Evolutionary conservation across 2,797 vertebrate genomes (phyloP).

Genomic region (Nyctalus aviator): DNA sequence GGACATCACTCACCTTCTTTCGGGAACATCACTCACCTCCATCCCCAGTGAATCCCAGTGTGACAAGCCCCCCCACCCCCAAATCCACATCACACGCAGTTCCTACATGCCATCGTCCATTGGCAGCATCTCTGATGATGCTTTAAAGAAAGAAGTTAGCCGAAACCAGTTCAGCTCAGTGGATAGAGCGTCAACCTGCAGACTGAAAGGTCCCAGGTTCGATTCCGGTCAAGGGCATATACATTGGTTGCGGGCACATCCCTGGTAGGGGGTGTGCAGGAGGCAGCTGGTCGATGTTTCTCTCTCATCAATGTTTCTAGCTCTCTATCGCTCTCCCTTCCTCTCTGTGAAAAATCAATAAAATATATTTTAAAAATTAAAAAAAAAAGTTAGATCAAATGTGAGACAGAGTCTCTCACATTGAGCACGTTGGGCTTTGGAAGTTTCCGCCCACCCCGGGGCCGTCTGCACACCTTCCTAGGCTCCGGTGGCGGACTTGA

Average conservation of each 20-base stretch:
- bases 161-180: too few relatives aligned
- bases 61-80: not conserved
- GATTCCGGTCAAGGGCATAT: too few relatives aligned
- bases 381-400: not conserved
- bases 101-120: accelerated
- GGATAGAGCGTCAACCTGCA: too few relatives aligned
- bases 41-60: not conserved
- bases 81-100: not conserved
- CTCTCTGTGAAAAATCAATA: too few relatives aligned
- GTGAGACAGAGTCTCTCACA: not conserved
- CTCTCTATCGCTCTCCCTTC: too few relatives aligned
- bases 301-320: too few relatives aligned
- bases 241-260: too few relatives aligned
- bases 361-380: not conserved
- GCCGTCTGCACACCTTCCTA: accelerated
- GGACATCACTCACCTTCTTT: not conserved
- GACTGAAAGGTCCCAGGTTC: too few relatives aligned
- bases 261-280: too few relatives aligned
- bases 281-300: too few relatives aligned
- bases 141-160: not conserved
- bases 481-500: not conserved
- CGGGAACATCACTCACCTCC: not conserved
- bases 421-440: not conserved
- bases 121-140: accelerated
- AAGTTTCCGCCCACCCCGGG: not conserved